Base-by-base conservation (phyloP, 2,888 invertebrate species). In the Hydriomena furcata region DNA sequence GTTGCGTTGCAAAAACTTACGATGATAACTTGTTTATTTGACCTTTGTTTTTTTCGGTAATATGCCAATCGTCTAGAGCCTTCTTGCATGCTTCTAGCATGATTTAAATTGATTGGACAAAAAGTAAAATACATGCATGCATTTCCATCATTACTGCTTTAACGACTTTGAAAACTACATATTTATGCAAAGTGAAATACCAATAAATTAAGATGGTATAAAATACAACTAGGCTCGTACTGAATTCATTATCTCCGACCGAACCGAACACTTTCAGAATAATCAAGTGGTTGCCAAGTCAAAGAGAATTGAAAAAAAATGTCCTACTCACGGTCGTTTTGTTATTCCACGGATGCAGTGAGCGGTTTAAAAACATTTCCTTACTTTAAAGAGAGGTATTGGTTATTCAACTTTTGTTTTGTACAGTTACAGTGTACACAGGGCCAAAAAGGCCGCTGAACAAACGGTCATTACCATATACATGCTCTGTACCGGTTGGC, bases 391-490 rank as follows among this genome's bases (percentile, higher is more conserved):
- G 63, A 65, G 67, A 71, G 60, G 61, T 68, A 63, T 66, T 66
- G 65, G 65, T 65, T 67, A 66, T 71, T 69, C 53, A 63, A 65
- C 66, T 66, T 67, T 67, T 68, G 62, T 67, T 45, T 53, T 61
- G 57, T 69, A 71, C 69, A 69, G 75, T 73, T 71, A 74, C 61
- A 58, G 58, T 61, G 50, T 55, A 52, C 64, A 65, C 54, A 59
- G 44, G 58, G 60, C 40, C 52, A 52, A 50, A 55, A 49, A 50
- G 50, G 58, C 55, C 31, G 57, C 55, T 66, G 60, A 66, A 71
- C 66, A 74, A 70, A 70, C 69, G 69, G 71, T 76, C 72, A 82
- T 81, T 82, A 79, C 65, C 81, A 82, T 84, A 77, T 65, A 58
- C 53, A 66, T 58, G 62, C 73, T 30, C 67, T 72, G 77, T 74